These are phyloP conservation scores for Pelagia noctiluca DNA, from an alignment of 30 jellyfish, hydroid and myxozoan species.

Conservation along the genomic window DNA sequence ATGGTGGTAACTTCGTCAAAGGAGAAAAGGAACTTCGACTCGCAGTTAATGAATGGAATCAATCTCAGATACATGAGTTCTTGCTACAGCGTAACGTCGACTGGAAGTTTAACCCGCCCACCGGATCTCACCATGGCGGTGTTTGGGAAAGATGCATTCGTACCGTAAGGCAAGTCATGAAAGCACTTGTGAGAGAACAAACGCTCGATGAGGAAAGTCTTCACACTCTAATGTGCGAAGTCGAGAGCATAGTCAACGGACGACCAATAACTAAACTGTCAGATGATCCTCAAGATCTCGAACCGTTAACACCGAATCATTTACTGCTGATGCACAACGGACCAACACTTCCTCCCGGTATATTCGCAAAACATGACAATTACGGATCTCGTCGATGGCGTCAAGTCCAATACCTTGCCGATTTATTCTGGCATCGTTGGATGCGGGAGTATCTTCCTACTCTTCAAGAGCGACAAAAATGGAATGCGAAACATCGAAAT, in stretches of 20 bases:
- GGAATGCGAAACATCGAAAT: background rate
- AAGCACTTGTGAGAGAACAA: background rate
- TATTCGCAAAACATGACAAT: too few relatives aligned
- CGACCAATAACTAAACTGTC: background rate
- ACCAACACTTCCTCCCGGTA: conserved; percentile 4
- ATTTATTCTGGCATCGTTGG: background rate
- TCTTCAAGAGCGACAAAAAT: background rate
- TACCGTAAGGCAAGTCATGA: background rate
- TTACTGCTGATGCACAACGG: background rate
- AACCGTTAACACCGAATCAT: background rate
- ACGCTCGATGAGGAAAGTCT: background rate
- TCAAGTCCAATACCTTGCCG: too few relatives aligned
- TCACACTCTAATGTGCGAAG: background rate
- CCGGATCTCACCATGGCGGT: background rate
- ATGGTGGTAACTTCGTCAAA: background rate
- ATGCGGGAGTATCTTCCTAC: background rate
- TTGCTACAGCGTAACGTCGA: too few relatives aligned
- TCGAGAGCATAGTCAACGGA: too few relatives aligned
- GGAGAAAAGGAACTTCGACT: background rate
- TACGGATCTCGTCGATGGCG: too few relatives aligned
- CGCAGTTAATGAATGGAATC: background rate
- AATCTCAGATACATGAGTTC: background rate
- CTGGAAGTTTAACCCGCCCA: background rate
- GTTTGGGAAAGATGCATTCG: background rate
- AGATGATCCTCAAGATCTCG: background rate